Conservation (phyloP, 2,888 invertebrate genomes). For the Molorchus minor region DNA sequence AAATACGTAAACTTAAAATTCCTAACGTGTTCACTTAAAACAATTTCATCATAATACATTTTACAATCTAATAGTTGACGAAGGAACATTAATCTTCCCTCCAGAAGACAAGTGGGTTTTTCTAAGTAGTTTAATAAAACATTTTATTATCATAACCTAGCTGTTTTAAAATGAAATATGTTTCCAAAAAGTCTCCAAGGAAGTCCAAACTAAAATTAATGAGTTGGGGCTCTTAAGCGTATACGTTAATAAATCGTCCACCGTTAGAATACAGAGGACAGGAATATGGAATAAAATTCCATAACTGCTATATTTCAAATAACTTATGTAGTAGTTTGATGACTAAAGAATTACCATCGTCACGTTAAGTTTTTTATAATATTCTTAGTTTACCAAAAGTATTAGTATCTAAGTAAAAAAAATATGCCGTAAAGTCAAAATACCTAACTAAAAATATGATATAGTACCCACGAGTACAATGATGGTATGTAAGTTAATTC, state of each 20-base stretch:
- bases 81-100: conserved; percentile 28
- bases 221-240: conserved; percentile 1
- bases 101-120: conserved; percentile 23
- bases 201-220: conserved; percentile 12
- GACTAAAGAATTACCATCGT: too few relatives aligned
- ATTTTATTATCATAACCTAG: conserved; percentile 25
- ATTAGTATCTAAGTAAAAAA: background rate
- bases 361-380: background rate
- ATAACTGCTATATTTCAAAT: too few relatives aligned
- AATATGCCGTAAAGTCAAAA: background rate
- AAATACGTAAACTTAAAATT: conserved; percentile 17
- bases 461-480: too few relatives aligned
- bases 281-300: too few relatives aligned
- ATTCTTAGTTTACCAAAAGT: background rate
- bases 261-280: background rate
- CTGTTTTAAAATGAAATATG: conserved; percentile 23
- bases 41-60: conserved; percentile 23
- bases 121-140: conserved; percentile 26
- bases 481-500: too few relatives aligned
- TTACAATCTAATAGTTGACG: conserved; percentile 24
- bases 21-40: conserved; percentile 20
- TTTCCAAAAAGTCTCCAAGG: conserved; percentile 3
- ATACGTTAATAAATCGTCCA: conserved; percentile 1
- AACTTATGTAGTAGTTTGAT: too few relatives aligned
- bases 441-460: background rate